Evolutionary conservation across 1,140 invertebrate genomes (phyloP).

Genomic region (Drosophila nebulosa): DNA sequence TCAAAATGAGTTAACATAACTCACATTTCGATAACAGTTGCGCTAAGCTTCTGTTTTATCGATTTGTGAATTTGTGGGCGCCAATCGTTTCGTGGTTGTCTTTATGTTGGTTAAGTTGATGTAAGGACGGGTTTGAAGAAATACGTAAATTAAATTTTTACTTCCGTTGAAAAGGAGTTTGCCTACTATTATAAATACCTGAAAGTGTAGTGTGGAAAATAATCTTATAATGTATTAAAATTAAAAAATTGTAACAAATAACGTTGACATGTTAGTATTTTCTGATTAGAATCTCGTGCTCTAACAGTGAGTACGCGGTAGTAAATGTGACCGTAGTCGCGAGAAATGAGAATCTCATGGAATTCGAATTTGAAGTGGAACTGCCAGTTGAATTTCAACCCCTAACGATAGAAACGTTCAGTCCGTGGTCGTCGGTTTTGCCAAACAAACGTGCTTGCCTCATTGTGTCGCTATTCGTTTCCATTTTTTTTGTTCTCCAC

Average conservation of each 20-base stretch:
- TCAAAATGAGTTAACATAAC: neutral
- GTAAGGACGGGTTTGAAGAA: too few species aligned
- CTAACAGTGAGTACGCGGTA: too few species aligned
- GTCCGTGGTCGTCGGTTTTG: slow-evolving; percentile 74
- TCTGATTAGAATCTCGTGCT: too few species aligned
- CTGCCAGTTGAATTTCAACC: slow-evolving; percentile 10
- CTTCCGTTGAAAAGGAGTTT: too few species aligned
- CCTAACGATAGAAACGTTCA: slow-evolving; percentile 17
- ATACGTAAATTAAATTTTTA: too few species aligned
- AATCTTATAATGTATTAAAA: too few species aligned
- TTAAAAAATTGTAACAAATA: too few species aligned
- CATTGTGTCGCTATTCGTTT: slow-evolving; percentile 34
- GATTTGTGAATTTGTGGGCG: neutral
- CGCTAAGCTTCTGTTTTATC: neutral
- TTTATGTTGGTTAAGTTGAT: too few species aligned
- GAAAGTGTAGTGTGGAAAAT: too few species aligned
- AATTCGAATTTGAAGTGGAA: neutral
- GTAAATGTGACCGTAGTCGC: neutral
- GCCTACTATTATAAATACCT: too few species aligned
- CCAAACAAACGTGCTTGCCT: slow-evolving; percentile 72
- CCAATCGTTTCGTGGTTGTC: neutral
- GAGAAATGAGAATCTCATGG: too few species aligned
- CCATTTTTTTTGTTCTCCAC: slow-evolving; percentile 23
- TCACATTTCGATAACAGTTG: neutral
- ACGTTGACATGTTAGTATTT: too few species aligned